Percentiles rank a stretch among this genome's conserved stretches.
These are phyloP conservation scores for Hydropsyche betteni DNA, from an alignment of 2,888 invertebrate species.

Conservation along the genomic window DNA sequence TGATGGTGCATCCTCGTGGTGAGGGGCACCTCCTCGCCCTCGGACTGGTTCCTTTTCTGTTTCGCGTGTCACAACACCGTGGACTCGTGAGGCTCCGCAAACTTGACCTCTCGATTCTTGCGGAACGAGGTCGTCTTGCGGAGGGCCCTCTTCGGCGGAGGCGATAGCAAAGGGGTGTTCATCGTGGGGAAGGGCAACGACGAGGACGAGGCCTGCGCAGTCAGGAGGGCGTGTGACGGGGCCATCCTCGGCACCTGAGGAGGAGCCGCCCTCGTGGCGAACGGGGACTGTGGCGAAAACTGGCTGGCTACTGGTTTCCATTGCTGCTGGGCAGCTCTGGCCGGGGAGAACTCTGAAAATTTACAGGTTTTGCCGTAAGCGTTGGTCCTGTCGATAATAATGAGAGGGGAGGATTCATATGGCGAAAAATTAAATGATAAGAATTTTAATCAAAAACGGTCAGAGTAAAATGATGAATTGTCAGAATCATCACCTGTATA, in stretches of 20 bases:
- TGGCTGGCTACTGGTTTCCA: constrained; percentile 80
- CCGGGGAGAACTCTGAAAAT: constrained; percentile 55
- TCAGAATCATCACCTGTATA: too few relatives aligned
- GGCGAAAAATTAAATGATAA: too few relatives aligned
- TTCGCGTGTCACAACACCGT: constrained; percentile 65
- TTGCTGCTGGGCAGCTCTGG: constrained; percentile 64
- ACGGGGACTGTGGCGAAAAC: constrained; percentile 76
- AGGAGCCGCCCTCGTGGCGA: constrained; percentile 56
- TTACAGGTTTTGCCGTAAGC: too few relatives aligned
- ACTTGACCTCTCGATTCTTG: constrained; percentile 66
- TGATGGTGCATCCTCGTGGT: constrained; percentile 43
- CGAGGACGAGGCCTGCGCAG: constrained; percentile 63
- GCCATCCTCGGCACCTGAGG: constrained; percentile 56
- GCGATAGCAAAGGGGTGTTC: constrained; percentile 54
- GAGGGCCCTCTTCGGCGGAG: constrained; percentile 58
- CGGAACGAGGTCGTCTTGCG: constrained; percentile 63
- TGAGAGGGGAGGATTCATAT: too few relatives aligned
- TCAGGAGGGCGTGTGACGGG: constrained; percentile 42
- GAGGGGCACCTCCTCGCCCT: constrained; percentile 67
- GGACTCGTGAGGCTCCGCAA: constrained; percentile 58
- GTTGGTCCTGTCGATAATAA: too few relatives aligned
- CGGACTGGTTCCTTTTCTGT: constrained; percentile 65
- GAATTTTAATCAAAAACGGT: too few relatives aligned
- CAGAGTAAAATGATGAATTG: too few relatives aligned
- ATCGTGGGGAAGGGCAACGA: constrained; percentile 61